Base-by-base conservation (phyloP, 2,113 vertebrate species). In the Pteruthius melanotis region DNA sequence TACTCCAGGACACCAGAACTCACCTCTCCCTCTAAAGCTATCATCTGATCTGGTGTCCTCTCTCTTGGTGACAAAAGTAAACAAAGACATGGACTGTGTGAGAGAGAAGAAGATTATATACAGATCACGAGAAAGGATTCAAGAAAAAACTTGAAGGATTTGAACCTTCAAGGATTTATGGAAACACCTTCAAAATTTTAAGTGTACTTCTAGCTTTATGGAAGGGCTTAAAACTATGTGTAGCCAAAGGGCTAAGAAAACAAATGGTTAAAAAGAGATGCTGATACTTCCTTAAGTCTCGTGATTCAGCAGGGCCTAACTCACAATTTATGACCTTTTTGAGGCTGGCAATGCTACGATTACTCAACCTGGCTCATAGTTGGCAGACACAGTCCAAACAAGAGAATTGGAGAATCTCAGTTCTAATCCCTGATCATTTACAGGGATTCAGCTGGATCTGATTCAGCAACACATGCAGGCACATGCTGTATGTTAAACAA, bases 361-460 rank as follows among this genome's bases (percentile, higher is more conserved):
- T 94, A 87, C 91, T 95, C 89, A 97, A 68, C 70, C 91, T 95
- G 83, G 89, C 93, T 94, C 87, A 70, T 30, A 85, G 88, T 3
- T 93, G 94, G 94, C 94, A 96, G 93, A 75, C 66, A 42, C 64
- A 93, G 77, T 88, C 86, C 90, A 95, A 94, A 96, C 89, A 94
- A 82, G 87, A 95, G 82, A 92, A 95, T 13, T 37, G 50, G 66
- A 92, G 88, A 78, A 94, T 93, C 83, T 91, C 78, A 18, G 39
- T 68, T 91, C 88, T 92, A 96, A 94, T 95, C 93, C 90, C 93
- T 76, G 74, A 94, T 96, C 90, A 93, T 93, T 93, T 91, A 80
- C 84, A 83, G 89, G 76, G 93, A 85, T 76, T 89, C 91, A 95
- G 85, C 76, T 94, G 92, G 94, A 87, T 66, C 45, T 20, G 77